These are phyloP conservation scores for Engraulis encrasicolus DNA, from an alignment of 2,113 vertebrate species.

Conservation along the genomic window DNA sequence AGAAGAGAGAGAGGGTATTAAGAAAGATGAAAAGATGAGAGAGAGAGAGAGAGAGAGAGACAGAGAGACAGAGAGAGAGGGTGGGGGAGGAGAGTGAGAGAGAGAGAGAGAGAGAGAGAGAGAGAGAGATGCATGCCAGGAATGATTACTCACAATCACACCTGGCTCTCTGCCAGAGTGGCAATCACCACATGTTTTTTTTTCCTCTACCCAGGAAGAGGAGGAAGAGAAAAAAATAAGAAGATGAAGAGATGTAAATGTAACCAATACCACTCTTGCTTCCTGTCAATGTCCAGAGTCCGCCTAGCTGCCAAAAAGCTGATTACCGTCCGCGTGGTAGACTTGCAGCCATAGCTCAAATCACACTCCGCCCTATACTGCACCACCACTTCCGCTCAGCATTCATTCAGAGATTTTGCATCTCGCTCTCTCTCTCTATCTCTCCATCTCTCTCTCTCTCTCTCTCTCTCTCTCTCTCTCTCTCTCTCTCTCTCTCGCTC, in stretches of 20 bases:
- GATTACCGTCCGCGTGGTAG: background rate
- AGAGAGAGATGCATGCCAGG: constrained; percentile 4
- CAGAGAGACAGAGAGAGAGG: background rate
- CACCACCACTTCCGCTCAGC: background rate
- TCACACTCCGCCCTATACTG: background rate
- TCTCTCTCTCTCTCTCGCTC: too few species aligned
- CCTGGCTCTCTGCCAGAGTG: constrained; percentile 31
- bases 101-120: constrained; percentile 21
- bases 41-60: background rate
- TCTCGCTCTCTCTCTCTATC: too few species aligned
- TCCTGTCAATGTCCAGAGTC: background rate
- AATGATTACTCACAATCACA: constrained; percentile 26
- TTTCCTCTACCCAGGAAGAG: background rate
- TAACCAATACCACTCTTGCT: background rate
- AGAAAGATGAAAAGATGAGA: background rate
- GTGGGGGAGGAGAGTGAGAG: background rate
- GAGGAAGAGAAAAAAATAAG: background rate
- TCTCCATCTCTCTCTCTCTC: too few species aligned
- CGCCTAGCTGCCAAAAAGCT: background rate
- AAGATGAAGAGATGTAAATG: background rate
- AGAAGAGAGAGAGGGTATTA: background rate
- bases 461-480: too few species aligned
- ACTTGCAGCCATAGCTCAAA: background rate
- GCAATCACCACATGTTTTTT: constrained; percentile 22
- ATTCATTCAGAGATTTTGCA: background rate